Percentiles rank a stretch among this genome's conserved stretches.
These are phyloP conservation scores for Lepidurus arcticus DNA, from an alignment of 1,140 invertebrate species.

Conservation along the genomic window DNA sequence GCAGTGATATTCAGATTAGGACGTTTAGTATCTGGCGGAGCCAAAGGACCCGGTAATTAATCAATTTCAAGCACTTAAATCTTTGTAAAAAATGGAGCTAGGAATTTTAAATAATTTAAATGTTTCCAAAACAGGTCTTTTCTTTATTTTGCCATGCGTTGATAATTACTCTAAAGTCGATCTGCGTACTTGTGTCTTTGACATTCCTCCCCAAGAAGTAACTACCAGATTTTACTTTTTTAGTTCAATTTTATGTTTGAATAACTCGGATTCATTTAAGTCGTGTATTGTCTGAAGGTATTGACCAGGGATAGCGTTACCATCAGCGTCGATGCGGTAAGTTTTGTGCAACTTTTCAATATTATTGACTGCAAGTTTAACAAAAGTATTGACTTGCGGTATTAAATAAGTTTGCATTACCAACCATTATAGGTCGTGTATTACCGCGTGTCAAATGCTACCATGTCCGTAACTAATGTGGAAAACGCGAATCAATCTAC, in stretches of 20 bases:
- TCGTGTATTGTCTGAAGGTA: conserved; percentile 45
- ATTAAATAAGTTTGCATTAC: too few relatives aligned
- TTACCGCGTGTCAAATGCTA: conserved; percentile 74
- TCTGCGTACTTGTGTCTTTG: conserved; percentile 37
- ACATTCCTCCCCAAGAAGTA: conserved; percentile 39
- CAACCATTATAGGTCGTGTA: conserved; percentile 45
- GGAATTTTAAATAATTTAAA: neutral
- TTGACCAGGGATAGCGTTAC: conserved; percentile 58
- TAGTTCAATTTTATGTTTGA: too few relatives aligned
- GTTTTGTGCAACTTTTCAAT: neutral
- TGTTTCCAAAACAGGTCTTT: conserved; percentile 36
- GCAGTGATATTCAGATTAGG: conserved; percentile 44
- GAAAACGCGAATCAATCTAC: conserved; percentile 90
- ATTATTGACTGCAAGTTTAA: too few relatives aligned
- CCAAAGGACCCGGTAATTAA: conserved; percentile 47
- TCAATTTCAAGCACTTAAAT: neutral
- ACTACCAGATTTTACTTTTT: neutral
- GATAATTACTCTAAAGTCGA: conserved; percentile 49
- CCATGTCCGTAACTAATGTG: conserved; percentile 91
- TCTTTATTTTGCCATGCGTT: conserved; percentile 54
- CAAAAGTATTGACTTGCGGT: too few relatives aligned
- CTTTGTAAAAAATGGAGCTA: neutral
- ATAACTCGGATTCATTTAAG: neutral
- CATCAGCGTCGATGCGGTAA: conserved; percentile 52
- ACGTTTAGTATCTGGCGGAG: conserved; percentile 51